A percentile compares a stretch with the other conserved stretches of the same genome.
Conservation (phyloP, 2,113 vertebrate species). For the Meriones unguiculatus region DNA sequence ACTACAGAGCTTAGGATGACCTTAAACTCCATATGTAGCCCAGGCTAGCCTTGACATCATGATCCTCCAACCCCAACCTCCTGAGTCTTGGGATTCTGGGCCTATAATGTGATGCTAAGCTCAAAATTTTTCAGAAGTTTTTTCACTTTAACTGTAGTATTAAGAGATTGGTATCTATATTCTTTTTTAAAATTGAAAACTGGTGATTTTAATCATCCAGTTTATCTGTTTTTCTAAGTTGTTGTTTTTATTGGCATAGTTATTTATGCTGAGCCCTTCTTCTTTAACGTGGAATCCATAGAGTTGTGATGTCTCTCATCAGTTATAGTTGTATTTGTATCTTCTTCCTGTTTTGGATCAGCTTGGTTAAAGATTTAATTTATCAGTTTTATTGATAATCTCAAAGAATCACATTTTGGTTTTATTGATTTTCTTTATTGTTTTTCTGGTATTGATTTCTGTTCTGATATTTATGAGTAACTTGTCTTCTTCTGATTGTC, state of each 20-base stretch:
- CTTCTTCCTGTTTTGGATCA: constrained; percentile 15
- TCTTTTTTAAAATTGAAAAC: constrained; percentile 17
- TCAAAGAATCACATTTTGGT: constrained; percentile 51
- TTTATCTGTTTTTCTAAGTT: constrained; percentile 12
- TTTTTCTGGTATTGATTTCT: constrained; percentile 67
- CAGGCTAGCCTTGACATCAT: neutral
- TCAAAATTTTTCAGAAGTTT: constrained; percentile 7
- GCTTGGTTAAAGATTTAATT: constrained; percentile 30
- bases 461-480: constrained; percentile 50
- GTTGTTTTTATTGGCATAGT: constrained; percentile 1
- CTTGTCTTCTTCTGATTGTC: neutral
- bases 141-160: constrained; percentile 38
- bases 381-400: constrained; percentile 40
- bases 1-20: neutral
- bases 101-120: neutral
- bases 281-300: constrained; percentile 7
- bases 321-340: constrained; percentile 40
- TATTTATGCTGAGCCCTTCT: neutral
- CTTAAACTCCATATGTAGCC: neutral
- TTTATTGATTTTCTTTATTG: constrained; percentile 47
- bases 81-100: neutral
- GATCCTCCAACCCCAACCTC: neutral
- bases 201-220: neutral
- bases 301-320: neutral
- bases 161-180: neutral